These are phyloP conservation scores for Pachliopta kotzebuea DNA, from an alignment of 2,888 invertebrate species.

Conservation along the genomic window DNA sequence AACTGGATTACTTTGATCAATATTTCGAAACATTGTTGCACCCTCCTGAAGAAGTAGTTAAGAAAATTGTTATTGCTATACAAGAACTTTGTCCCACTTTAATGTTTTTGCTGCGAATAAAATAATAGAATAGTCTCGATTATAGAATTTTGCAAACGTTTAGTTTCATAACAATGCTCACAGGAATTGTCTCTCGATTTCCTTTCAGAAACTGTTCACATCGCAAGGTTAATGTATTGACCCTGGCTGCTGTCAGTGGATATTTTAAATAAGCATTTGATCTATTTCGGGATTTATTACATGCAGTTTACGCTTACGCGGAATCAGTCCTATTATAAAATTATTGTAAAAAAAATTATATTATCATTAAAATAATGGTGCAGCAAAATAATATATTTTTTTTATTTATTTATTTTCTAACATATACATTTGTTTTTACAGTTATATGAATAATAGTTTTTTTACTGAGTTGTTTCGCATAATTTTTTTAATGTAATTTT, in stretches of 20 bases:
- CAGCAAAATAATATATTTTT: not conserved
- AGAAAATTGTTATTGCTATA: slow-evolving; percentile 10
- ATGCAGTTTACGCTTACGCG: slow-evolving; percentile 16
- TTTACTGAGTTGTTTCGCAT: not conserved
- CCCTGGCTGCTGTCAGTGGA: slow-evolving; percentile 27
- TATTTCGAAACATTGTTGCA: slow-evolving; percentile 21
- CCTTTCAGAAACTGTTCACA: slow-evolving; percentile 34
- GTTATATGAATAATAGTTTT: too few species aligned
- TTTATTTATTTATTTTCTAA: too few species aligned
- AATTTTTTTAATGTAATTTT: too few species aligned
- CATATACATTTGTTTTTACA: too few species aligned
- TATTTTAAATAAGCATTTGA: slow-evolving; percentile 9
- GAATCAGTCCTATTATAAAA: not conserved
- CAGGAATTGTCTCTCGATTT: slow-evolving; percentile 32
- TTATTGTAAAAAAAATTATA: too few species aligned
- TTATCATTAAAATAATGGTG: not conserved
- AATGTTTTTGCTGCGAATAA: slow-evolving; percentile 10
- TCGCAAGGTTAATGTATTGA: slow-evolving; percentile 32
- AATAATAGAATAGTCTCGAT: slow-evolving; percentile 18
- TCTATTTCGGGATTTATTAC: slow-evolving; percentile 26
- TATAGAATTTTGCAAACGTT: slow-evolving; percentile 25
- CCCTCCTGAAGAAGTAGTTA: slow-evolving; percentile 13
- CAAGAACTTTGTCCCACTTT: slow-evolving; percentile 23
- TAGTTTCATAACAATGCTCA: slow-evolving; percentile 32
- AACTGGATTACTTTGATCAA: slow-evolving; percentile 17